Conservation (phyloP, 2,113 vertebrate genomes). For the Brachypodius melanocephalos region DNA sequence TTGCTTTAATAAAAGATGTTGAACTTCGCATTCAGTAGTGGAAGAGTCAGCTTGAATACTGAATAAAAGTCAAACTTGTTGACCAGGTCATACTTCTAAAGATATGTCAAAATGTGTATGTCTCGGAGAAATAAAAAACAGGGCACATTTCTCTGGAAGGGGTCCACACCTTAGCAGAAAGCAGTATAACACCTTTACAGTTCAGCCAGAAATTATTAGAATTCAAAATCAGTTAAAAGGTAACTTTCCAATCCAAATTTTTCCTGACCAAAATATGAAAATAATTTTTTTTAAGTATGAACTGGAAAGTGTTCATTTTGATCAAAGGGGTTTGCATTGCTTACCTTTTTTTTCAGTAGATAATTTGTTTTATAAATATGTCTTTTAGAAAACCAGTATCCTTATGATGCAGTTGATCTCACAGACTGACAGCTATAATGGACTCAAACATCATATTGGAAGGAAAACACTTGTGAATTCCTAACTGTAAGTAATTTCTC, state of each 20-base stretch:
- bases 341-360: not conserved
- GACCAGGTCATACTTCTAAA: not conserved
- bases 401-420: not conserved
- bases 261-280: not conserved
- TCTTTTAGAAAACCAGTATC: not conserved
- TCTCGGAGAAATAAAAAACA: not conserved
- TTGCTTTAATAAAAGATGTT: not conserved
- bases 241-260: not conserved
- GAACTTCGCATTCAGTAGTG: accelerated
- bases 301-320: not conserved
- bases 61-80: not conserved
- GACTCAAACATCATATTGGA: not conserved
- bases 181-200: not conserved
- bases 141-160: not conserved
- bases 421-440: not conserved
- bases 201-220: not conserved
- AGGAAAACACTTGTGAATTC: not conserved
- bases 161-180: not conserved
- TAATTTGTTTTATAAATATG: not conserved
- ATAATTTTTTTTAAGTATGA: not conserved
- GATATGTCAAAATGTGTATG: accelerated
- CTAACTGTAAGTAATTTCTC: not conserved
- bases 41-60: not conserved
- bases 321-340: not conserved
- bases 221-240: not conserved